Evolutionary conservation across 2,888 invertebrate genomes (phyloP).

Genomic region (Hydroisotoma schaefferi): DNA sequence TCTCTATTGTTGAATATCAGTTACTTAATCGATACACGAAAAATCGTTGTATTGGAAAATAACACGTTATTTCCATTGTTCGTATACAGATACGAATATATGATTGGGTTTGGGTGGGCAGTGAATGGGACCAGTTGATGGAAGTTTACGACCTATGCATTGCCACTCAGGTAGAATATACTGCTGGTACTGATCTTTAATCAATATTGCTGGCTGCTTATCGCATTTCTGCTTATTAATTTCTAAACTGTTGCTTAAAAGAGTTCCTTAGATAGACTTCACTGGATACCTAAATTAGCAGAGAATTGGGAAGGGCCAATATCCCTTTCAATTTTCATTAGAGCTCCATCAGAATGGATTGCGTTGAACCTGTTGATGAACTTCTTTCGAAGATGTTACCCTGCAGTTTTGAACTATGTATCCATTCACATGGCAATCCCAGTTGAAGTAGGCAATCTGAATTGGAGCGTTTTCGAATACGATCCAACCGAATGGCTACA

Average conservation of each 20-base stretch:
- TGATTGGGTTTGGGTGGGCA: conserved; percentile 29
- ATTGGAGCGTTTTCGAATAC: not conserved
- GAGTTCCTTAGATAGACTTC: conserved; percentile 74
- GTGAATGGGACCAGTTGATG: conserved; percentile 29
- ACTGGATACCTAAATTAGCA: conserved; percentile 70
- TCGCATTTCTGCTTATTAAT: no score
- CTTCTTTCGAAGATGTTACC: conserved; percentile 26
- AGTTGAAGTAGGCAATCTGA: conserved; percentile 48
- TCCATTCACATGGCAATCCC: conserved; percentile 73
- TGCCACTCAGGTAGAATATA: conserved; percentile 31
- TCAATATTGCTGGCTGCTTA: no score
- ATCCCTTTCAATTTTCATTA: conserved; percentile 72
- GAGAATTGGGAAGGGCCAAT: conserved; percentile 81
- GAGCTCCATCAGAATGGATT: conserved; percentile 50
- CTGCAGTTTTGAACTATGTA: conserved; percentile 54
- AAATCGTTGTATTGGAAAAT: not conserved
- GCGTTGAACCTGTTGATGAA: conserved; percentile 23
- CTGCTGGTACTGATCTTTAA: no score
- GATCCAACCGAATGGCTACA: no score
- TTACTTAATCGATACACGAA: no score
- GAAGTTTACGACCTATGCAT: conserved; percentile 29
- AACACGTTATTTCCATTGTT: not conserved
- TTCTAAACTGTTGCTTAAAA: conserved; percentile 53
- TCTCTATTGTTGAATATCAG: no score
- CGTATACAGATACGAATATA: conserved; percentile 9